Evolutionary conservation across 1,140 invertebrate species (phyloP).

Genomic region (Chelonus insularis): DNA sequence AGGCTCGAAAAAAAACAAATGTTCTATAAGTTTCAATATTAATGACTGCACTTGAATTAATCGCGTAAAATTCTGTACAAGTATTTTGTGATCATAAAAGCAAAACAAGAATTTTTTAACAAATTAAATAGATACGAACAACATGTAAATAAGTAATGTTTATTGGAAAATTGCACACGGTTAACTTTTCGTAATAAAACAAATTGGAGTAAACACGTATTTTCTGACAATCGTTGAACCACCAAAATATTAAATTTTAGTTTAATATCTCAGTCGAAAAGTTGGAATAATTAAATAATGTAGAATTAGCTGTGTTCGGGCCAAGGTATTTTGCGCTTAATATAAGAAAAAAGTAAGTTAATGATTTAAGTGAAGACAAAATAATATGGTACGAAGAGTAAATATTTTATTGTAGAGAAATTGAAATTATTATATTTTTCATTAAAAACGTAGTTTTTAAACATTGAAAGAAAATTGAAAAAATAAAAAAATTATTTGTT

Average conservation of each 20-base stretch:
- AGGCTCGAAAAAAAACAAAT: background rate
- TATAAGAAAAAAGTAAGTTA: background rate
- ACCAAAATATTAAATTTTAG: background rate
- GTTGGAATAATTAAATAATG: background rate
- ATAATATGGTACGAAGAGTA: conserved; percentile 15
- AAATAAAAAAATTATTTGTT: background rate
- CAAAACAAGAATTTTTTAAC: no score
- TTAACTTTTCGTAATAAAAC: no score
- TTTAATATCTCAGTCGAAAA: background rate
- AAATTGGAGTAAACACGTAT: conserved; percentile 10
- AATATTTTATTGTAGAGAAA: conserved; percentile 26
- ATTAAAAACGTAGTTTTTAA: conserved; percentile 15
- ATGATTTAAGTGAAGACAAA: conserved; percentile 12
- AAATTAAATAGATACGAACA: no score
- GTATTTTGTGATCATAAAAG: no score
- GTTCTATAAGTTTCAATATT: background rate
- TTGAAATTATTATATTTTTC: conserved; percentile 32
- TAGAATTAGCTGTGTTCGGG: conserved; percentile 20
- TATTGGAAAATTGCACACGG: no score
- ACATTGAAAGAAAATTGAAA: conserved; percentile 11
- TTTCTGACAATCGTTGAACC: conserved; percentile 27
- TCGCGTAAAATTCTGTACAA: no score
- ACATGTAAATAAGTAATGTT: no score
- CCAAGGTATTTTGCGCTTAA: conserved; percentile 21
- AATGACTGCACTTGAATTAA: background rate